Evolutionary conservation across 2,113 vertebrate genomes (phyloP).

Genomic region (Poeciliopsis prolifica): DNA sequence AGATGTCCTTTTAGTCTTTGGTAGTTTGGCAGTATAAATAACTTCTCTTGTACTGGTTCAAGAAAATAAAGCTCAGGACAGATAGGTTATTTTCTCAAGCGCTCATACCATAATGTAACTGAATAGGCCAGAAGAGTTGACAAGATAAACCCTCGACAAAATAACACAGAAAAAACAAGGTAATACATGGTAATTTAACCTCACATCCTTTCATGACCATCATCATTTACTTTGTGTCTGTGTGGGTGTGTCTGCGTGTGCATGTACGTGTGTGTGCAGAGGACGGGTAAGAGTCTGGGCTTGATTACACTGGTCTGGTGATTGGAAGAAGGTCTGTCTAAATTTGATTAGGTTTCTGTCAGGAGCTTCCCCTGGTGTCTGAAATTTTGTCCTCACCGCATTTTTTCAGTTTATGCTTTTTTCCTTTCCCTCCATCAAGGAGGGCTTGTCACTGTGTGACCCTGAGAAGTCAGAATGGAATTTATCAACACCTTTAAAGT

Average conservation of each 20-base stretch:
- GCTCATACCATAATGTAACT: not conserved
- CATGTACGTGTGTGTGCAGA: not conserved
- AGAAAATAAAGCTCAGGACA: slow-evolving; percentile 19
- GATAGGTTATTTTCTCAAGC: slow-evolving; percentile 6
- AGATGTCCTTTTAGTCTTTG: slow-evolving; percentile 17
- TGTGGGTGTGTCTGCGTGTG: too few relatives aligned
- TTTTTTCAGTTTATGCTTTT: slow-evolving; percentile 23
- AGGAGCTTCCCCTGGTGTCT: slow-evolving; percentile 28
- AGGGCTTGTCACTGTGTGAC: slow-evolving; percentile 18
- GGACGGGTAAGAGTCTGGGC: slow-evolving; percentile 38
- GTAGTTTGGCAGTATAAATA: slow-evolving; percentile 3
- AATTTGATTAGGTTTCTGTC: slow-evolving; percentile 56
- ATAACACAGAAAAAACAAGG: not conserved
- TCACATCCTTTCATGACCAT: slow-evolving; percentile 32
- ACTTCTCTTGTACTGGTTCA: slow-evolving; percentile 21
- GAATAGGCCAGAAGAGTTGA: slow-evolving; percentile 1
- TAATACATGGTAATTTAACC: slow-evolving; percentile 23
- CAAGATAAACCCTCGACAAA: not conserved
- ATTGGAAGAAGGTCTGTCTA: slow-evolving; percentile 52
- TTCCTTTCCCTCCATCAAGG: slow-evolving; percentile 3
- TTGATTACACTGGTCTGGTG: slow-evolving; percentile 52
- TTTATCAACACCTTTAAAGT: slow-evolving; percentile 37
- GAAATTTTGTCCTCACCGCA: slow-evolving; percentile 21
- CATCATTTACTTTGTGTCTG: slow-evolving; percentile 28
- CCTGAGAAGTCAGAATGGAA: slow-evolving; percentile 33